Evolutionary conservation across 2,113 vertebrate species (phyloP).

Genomic region (Sakesphorus luctuosus): DNA sequence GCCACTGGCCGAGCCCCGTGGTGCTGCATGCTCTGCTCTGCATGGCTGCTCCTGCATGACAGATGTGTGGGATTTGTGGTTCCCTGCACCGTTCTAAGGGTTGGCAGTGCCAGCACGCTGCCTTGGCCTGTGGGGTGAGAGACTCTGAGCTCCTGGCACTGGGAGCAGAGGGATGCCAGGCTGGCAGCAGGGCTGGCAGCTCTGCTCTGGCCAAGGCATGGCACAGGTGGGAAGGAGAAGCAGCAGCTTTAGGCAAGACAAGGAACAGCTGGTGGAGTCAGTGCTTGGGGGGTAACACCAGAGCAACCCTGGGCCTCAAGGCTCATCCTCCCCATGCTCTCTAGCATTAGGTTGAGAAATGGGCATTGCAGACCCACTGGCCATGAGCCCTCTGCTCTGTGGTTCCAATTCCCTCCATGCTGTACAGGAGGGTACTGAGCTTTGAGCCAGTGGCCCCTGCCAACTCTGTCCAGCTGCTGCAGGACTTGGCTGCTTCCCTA

Average conservation of each 20-base stretch:
- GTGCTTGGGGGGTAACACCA: neutral
- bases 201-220: neutral
- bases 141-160: neutral
- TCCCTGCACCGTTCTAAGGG: rapidly evolving
- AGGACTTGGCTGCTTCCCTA: neutral
- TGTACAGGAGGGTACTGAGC: neutral
- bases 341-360: neutral
- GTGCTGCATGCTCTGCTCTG: conserved; percentile 44
- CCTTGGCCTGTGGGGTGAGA: neutral
- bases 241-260: neutral
- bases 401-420: rapidly evolving
- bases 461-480: neutral
- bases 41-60: conserved; percentile 42
- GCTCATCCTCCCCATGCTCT: neutral
- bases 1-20: rapidly evolving
- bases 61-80: rapidly evolving
- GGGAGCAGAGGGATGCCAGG: neutral
- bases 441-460: neutral
- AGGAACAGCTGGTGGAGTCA: neutral
- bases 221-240: neutral
- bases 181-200: neutral
- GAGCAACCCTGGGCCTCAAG: neutral
- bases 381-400: neutral
- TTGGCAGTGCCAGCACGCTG: neutral
- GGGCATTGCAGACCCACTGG: neutral